A percentile compares a stretch with the other conserved stretches of the same genome.
phyloP scores from a whole-genome alignment of 2,113 vertebrate species.

The Pseudorhombus dupliciocellatus region DNA sequence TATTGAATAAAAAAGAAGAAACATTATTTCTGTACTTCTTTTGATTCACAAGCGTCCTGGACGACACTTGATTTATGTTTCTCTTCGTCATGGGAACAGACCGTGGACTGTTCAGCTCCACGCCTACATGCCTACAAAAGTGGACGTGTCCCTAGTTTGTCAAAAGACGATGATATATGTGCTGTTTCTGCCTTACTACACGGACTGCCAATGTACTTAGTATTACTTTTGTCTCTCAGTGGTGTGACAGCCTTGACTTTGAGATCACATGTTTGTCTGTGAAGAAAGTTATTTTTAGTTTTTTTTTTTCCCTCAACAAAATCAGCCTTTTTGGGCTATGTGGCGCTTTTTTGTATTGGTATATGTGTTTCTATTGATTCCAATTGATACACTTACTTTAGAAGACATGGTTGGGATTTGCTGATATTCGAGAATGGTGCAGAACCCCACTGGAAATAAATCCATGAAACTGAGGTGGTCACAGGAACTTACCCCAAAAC shows the following conservation, averaged over 20 bases:
- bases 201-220: slow-evolving; percentile 44
- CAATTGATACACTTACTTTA: background rate
- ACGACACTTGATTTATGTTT: slow-evolving; percentile 49
- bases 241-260: slow-evolving; percentile 24
- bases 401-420: slow-evolving; percentile 17
- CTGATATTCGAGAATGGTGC: background rate
- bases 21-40: slow-evolving; percentile 37
- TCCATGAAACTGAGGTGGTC: background rate
- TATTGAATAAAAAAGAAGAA: slow-evolving; percentile 23
- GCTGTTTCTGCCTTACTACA: slow-evolving; percentile 56
- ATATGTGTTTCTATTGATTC: slow-evolving; percentile 16
- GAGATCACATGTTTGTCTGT: slow-evolving; percentile 4
- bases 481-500: background rate
- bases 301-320: slow-evolving; percentile 13
- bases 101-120: slow-evolving; percentile 34
- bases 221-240: slow-evolving; percentile 33
- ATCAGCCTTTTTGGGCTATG: slow-evolving; percentile 2
- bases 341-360: slow-evolving; percentile 9
- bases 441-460: background rate
- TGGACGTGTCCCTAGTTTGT: slow-evolving; percentile 22
- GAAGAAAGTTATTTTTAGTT: too few species aligned
- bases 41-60: slow-evolving; percentile 40
- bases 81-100: slow-evolving; percentile 36
- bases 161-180: slow-evolving; percentile 20
- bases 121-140: slow-evolving; percentile 9